Evolutionary conservation across 2,113 vertebrate species (phyloP).

Genomic region (Corythornis vintsioides): DNA sequence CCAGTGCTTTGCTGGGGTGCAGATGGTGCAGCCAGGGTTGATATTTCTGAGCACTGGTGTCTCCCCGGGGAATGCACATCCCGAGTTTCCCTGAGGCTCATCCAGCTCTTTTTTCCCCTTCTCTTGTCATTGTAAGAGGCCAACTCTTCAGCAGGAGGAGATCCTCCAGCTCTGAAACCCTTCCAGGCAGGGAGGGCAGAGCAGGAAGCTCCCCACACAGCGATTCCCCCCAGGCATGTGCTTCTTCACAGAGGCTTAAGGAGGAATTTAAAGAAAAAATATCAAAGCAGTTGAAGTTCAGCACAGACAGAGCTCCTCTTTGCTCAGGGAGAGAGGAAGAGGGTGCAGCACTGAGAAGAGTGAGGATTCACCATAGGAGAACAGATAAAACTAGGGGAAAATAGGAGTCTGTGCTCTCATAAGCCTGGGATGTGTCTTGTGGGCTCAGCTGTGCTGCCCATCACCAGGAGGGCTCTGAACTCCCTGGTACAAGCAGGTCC

Average conservation of each 20-base stretch:
- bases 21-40: background rate
- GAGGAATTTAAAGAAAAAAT: background rate
- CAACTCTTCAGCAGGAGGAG: background rate
- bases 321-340: background rate
- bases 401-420: background rate
- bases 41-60: background rate
- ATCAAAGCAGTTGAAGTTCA: background rate
- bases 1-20: background rate
- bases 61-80: background rate
- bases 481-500: rapidly evolving
- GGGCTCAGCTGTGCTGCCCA: background rate
- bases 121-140: background rate
- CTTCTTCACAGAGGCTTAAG: background rate
- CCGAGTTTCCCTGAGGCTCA: background rate
- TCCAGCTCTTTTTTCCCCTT: background rate
- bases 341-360: background rate
- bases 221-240: background rate
- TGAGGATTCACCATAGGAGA: rapidly evolving
- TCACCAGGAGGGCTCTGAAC: background rate
- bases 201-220: background rate
- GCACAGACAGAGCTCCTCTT: background rate
- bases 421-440: rapidly evolving
- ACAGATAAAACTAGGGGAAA: background rate
- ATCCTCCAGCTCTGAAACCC: background rate
- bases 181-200: background rate